These are phyloP conservation scores for Escarpia spicata DNA, from an alignment of 2,888 invertebrate genomes.

Conservation along the genomic window DNA sequence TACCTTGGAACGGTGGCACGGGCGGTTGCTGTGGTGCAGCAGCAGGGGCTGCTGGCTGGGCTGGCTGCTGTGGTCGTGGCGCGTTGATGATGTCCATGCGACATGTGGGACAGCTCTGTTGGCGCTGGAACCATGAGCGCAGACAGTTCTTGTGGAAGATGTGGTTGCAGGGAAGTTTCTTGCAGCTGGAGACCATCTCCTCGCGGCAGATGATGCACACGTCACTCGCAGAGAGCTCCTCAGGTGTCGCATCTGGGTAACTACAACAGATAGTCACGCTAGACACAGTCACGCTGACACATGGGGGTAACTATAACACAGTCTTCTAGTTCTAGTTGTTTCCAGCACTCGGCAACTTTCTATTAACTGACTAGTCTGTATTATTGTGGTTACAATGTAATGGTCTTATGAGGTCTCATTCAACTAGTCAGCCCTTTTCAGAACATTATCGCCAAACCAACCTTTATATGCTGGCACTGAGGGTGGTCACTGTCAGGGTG, in stretches of 20 bases:
- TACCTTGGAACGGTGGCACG: slow-evolving; percentile 45
- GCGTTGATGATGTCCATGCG: slow-evolving; percentile 80
- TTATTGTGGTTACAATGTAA: too few species aligned
- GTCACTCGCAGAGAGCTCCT: slow-evolving; percentile 86
- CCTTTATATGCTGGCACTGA: too few species aligned
- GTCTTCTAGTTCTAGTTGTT: too few species aligned
- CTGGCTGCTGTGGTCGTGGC: slow-evolving; percentile 31
- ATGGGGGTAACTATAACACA: too few species aligned
- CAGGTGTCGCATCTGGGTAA: slow-evolving; percentile 91
- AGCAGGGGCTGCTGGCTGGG: slow-evolving; percentile 44
- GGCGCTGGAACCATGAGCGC: slow-evolving; percentile 98
- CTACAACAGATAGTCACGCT: slow-evolving; percentile 43
- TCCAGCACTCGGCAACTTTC: too few species aligned
- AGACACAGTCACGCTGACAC: neutral
- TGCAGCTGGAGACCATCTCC: slow-evolving; percentile 79
- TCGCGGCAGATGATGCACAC: slow-evolving; percentile 98
- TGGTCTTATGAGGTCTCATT: too few species aligned
- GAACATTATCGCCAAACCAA: too few species aligned
- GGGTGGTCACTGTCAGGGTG: too few species aligned
- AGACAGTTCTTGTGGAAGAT: slow-evolving; percentile 98
- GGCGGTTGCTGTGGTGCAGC: slow-evolving; percentile 41
- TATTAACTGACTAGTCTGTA: too few species aligned
- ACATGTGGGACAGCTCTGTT: slow-evolving; percentile 99
- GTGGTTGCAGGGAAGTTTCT: slow-evolving; percentile 98
- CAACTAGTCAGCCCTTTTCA: too few species aligned